Conservation (phyloP, 1,140 invertebrate species). For the Oscheius sp. region DNA sequence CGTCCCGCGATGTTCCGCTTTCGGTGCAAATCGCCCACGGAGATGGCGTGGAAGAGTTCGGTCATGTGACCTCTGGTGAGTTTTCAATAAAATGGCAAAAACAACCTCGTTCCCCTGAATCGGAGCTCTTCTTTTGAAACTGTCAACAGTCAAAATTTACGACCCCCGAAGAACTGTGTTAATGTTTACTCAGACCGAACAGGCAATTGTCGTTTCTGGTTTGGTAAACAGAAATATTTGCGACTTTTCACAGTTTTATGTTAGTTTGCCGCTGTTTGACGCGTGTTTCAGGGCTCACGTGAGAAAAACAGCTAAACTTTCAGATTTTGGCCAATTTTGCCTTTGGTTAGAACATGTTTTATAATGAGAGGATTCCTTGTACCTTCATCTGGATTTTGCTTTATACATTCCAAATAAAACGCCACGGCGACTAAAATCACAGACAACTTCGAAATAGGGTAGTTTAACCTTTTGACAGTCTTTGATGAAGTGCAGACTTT, state of each 20-base stretch:
- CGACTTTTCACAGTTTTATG: too few relatives aligned
- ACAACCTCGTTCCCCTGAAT: background rate
- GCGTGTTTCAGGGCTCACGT: too few relatives aligned
- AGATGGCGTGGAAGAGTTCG: background rate
- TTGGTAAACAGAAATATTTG: background rate
- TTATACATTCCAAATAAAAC: too few relatives aligned
- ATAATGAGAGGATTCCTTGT: too few relatives aligned
- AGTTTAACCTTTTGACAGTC: too few relatives aligned
- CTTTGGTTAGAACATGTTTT: too few relatives aligned
- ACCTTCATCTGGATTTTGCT: too few relatives aligned
- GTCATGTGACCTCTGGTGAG: background rate
- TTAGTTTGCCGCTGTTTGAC: background rate
- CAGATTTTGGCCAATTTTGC: background rate
- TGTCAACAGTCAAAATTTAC: background rate
- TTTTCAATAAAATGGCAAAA: background rate
- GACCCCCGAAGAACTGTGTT: background rate
- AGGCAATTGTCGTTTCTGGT: background rate
- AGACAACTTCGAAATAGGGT: too few relatives aligned
- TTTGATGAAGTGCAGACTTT: too few relatives aligned
- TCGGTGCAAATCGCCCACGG: background rate
- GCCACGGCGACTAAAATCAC: too few relatives aligned
- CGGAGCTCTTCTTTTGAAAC: background rate
- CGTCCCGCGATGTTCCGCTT: background rate
- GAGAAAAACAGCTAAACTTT: background rate
- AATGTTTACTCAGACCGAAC: background rate